These are phyloP conservation scores for Dipodomys merriami DNA, from an alignment of 2,113 vertebrate species.

Conservation along the genomic window DNA sequence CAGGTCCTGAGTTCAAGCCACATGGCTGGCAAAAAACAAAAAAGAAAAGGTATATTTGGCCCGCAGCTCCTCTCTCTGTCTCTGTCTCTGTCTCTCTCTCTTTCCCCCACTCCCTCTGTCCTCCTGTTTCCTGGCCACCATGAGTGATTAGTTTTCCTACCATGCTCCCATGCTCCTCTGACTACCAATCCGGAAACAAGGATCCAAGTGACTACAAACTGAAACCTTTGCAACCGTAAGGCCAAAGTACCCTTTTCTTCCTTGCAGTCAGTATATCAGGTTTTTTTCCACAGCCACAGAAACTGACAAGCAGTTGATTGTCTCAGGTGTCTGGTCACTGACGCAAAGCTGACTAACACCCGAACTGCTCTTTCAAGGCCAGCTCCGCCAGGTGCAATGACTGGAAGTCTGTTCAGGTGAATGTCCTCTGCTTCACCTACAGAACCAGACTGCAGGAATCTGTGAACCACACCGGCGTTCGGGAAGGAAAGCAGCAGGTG, in stretches of 20 bases:
- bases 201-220: background rate
- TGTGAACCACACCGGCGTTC: conserved; percentile 90
- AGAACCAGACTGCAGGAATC: conserved; percentile 90
- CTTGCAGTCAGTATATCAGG: background rate
- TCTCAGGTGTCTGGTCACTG: background rate
- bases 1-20: no score
- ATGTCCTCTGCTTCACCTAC: conserved; percentile 90
- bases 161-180: background rate
- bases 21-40: no score
- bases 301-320: background rate
- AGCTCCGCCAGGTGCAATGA: conserved; percentile 92
- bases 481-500: conserved; percentile 90
- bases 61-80: no score
- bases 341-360: background rate
- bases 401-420: conserved; percentile 90
- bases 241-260: background rate
- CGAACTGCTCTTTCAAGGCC: conserved; percentile 91
- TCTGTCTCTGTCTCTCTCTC: background rate
- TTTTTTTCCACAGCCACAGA: background rate
- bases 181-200: background rate
- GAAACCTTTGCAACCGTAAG: background rate
- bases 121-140: background rate
- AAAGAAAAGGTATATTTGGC: no score
- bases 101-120: no score
- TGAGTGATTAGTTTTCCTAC: background rate